Percentiles rank a stretch among this genome's conserved stretches.
phyloP scores from a whole-genome alignment of 2,888 invertebrate genomes.

The Gastracanthus pulcherrimus region DNA sequence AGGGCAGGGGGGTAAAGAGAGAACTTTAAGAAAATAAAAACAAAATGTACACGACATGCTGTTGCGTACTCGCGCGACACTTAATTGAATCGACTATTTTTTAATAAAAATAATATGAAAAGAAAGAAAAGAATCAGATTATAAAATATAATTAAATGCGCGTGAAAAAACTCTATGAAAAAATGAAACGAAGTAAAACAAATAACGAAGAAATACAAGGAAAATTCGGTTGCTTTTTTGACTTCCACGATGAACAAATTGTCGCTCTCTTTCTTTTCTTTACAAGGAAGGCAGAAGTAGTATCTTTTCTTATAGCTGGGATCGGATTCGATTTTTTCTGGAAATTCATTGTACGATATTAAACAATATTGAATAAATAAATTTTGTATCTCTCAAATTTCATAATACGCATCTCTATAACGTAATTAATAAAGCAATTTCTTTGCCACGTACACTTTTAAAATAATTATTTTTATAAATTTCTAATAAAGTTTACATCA shows the following conservation, averaged over 20 bases:
- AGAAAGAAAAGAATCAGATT: slow-evolving; percentile 50
- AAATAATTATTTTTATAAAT: slow-evolving; percentile 16
- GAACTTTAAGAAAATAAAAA: slow-evolving; percentile 37
- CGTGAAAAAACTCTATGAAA: slow-evolving; percentile 43
- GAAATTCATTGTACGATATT: too few species aligned
- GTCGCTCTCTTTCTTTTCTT: slow-evolving; percentile 51
- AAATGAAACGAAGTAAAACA: slow-evolving; percentile 35
- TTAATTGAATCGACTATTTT: slow-evolving; percentile 73
- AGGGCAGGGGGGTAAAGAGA: slow-evolving; percentile 23
- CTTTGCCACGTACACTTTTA: not conserved
- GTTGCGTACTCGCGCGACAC: slow-evolving; percentile 58
- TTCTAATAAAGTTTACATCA: not conserved
- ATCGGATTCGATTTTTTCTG: slow-evolving; percentile 50
- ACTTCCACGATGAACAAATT: slow-evolving; percentile 50
- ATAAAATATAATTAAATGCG: slow-evolving; percentile 50
- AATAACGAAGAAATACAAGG: slow-evolving; percentile 32
- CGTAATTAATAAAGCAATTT: not conserved
- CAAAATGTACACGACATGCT: slow-evolving; percentile 23
- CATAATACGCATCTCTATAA: slow-evolving; percentile 7
- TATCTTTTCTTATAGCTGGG: slow-evolving; percentile 31
- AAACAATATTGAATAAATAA: not conserved
- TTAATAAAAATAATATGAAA: slow-evolving; percentile 61
- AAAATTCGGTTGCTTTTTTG: slow-evolving; percentile 45
- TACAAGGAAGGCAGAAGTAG: slow-evolving; percentile 20
- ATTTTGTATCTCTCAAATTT: slow-evolving; percentile 8